Percentiles rank a stretch among this genome's conserved stretches.
phyloP scores from a whole-genome alignment of 2,113 vertebrate species.

The Pteruthius melanotis region DNA sequence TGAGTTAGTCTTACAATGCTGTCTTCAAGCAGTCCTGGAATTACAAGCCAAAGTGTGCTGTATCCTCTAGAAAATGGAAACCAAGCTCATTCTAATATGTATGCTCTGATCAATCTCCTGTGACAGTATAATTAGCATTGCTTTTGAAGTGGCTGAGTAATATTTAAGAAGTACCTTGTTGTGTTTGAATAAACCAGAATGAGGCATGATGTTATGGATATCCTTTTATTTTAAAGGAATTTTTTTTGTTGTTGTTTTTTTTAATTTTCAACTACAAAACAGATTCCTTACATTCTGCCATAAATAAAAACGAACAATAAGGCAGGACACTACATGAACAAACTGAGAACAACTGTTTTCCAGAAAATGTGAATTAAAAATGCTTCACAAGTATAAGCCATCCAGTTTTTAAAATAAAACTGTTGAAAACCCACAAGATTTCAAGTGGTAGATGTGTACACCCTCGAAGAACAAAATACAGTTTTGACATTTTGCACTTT shows the following conservation, averaged over 20 bases:
- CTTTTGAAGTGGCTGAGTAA: conserved; percentile 37
- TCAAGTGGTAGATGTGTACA: conserved; percentile 71
- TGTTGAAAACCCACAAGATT: conserved; percentile 79
- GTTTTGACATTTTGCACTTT: conserved; percentile 62
- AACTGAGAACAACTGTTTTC: conserved; percentile 79
- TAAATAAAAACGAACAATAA: conserved; percentile 80
- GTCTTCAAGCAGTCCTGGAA: conserved; percentile 4
- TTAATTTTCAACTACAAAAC: conserved; percentile 87
- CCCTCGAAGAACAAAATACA: conserved; percentile 69
- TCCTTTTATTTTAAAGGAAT: conserved; percentile 90
- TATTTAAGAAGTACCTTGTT: conserved; percentile 32
- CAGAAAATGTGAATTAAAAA: conserved; percentile 85
- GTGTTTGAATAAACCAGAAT: conserved; percentile 44
- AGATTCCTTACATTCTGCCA: conserved; percentile 80
- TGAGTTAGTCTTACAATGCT: background rate
- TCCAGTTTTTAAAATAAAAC: conserved; percentile 98
- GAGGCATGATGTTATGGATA: conserved; percentile 58
- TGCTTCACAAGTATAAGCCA: conserved; percentile 88
- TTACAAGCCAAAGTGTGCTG: background rate
- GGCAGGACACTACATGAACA: conserved; percentile 84
- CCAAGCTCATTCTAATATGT: background rate
- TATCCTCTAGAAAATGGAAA: conserved; percentile 12
- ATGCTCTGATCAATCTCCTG: conserved; percentile 28
- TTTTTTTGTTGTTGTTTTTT: background rate
- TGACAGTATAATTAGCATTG: conserved; percentile 8